Evolutionary conservation across 2,113 vertebrate genomes (phyloP), one percentile per base, ranked within the genome.

Genomic region (Nestor notabilis): DNA sequence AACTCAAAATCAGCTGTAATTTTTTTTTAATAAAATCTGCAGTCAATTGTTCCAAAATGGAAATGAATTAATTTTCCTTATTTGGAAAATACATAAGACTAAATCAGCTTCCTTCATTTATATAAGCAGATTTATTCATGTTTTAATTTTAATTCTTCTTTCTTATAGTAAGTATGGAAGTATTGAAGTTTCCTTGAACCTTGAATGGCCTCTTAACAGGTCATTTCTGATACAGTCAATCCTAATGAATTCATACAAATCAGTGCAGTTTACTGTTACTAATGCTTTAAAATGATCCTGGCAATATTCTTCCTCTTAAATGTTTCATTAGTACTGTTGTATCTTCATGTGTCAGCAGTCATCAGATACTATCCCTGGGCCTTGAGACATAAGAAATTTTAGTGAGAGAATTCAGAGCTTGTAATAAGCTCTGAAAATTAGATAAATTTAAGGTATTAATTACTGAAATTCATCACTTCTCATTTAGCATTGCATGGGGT

Each of bases 401-500:
- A 56, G 24, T 12, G 27, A 86, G 44, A 23, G 3, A 95, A 88
- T 10, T 87, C 43, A 41, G 24, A 60, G 4, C 10, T 64, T 91
- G 29, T 28, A 16, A 16, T 49, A 58, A 44, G 10, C 52, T 33
- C 56, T 23, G 13, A 58, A n/a, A 58, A 10, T 21, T 29, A 37
- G 24, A 66, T 18, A 80, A 46, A 63, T 74, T 74, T 53, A 77
- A 71, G 16, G 4, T 61, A 43, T 33, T 55, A 52, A 64, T 81
- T 78, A 39, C 3, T 76, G 27, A 85, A 93, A 52, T 13, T 20
- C 5, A 29, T 23, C 31, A 31, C 23, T 82, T 93, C n/a, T 87
- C 5, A 53, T 17, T 90, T 49, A 74, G 2, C 14, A 65, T 14
- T 85, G 10, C 13, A 9, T n/a, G 3, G 2, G 1, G 0, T 2